phyloP scores from a whole-genome alignment of 2,113 vertebrate genomes.

The Acrocephalus arundinaceus region DNA sequence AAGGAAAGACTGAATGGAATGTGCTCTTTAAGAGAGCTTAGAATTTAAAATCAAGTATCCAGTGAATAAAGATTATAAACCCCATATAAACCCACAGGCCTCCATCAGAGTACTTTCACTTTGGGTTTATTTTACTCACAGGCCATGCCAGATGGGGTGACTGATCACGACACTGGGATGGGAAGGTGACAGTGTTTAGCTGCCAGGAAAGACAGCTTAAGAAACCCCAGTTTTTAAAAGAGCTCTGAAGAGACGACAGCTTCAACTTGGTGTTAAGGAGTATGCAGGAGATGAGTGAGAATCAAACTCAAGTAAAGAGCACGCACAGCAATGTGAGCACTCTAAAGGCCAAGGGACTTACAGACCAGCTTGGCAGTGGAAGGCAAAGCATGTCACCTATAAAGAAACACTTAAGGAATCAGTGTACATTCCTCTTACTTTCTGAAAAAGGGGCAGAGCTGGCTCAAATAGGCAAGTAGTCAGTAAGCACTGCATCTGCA shows the following conservation, averaged over 20 bases:
- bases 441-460: neutral
- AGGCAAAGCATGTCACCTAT: neutral
- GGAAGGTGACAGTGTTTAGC: neutral
- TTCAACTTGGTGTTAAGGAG: neutral
- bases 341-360: neutral
- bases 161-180: neutral
- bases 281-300: neutral
- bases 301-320: neutral
- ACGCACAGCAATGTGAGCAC: neutral
- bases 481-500: neutral
- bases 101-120: neutral
- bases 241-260: neutral
- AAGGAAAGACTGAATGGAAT: neutral
- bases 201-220: neutral
- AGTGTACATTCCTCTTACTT: neutral
- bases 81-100: neutral
- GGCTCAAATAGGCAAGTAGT: neutral
- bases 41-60: neutral
- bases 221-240: neutral
- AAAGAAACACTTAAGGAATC: neutral
- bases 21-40: neutral
- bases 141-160: neutral
- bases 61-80: neutral
- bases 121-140: neutral
- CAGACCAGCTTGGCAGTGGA: neutral